phyloP scores from a whole-genome alignment of 2,113 vertebrate genomes.

The Riparia riparia region DNA sequence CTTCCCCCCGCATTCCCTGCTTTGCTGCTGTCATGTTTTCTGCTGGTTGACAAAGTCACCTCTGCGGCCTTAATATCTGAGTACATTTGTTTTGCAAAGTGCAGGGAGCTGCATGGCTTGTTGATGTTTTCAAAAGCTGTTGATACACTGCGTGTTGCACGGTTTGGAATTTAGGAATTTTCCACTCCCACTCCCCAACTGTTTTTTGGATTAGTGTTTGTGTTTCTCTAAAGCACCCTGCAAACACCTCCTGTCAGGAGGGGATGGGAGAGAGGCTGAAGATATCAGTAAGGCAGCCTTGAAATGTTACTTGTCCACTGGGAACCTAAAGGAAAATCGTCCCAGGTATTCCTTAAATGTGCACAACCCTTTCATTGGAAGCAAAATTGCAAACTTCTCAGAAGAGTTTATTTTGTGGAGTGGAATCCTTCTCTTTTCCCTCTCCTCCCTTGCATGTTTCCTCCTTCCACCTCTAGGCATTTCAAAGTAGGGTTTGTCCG shows the following conservation, averaged over 20 bases:
- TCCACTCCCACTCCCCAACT: conserved; percentile 54
- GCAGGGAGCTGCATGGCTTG: conserved; percentile 12
- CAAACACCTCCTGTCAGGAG: neutral
- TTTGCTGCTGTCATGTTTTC: conserved; percentile 46
- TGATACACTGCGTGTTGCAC: conserved; percentile 22
- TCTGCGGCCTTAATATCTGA: conserved; percentile 26
- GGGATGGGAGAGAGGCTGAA: neutral
- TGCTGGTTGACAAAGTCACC: conserved; percentile 50
- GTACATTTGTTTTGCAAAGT: conserved; percentile 36
- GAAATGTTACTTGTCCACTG: neutral
- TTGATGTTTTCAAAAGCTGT: conserved; percentile 65
- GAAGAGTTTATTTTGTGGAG: neutral
- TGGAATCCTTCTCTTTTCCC: neutral
- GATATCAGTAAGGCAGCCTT: neutral
- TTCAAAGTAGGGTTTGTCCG: neutral
- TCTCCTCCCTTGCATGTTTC: neutral
- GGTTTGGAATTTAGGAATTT: conserved; percentile 54
- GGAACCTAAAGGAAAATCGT: neutral
- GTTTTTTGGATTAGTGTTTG: conserved; percentile 6
- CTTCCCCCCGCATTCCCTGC: conserved; percentile 15
- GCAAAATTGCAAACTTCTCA: neutral
- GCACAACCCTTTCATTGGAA: neutral
- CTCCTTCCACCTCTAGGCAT: neutral
- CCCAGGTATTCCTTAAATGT: neutral
- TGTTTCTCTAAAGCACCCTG: conserved; percentile 22